These are phyloP conservation scores for Meandrusa payeni DNA, from an alignment of 2,888 invertebrate genomes.

Conservation along the genomic window DNA sequence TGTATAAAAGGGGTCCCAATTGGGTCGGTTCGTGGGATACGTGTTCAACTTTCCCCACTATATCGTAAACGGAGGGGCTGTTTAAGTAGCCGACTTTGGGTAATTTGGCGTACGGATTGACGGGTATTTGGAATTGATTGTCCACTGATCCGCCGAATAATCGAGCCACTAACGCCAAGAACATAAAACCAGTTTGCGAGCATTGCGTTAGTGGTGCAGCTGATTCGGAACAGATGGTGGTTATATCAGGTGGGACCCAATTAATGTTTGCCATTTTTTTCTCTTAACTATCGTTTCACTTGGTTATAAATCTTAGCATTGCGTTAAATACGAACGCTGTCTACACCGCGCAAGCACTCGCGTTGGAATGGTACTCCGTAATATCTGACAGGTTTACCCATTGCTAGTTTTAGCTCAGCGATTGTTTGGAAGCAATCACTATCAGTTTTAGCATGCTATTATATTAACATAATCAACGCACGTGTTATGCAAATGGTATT, in stretches of 20 bases:
- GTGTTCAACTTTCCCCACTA: background rate
- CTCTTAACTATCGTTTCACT: background rate
- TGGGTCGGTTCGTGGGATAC: too few relatives aligned
- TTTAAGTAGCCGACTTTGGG: too few relatives aligned
- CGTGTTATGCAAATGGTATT: too few relatives aligned
- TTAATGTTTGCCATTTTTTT: constrained; percentile 28
- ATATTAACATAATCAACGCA: constrained; percentile 6
- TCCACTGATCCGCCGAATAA: constrained; percentile 64
- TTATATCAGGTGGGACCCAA: constrained; percentile 81
- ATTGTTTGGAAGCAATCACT: constrained; percentile 12
- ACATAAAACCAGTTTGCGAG: constrained; percentile 78
- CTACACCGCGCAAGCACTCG: constrained; percentile 14
- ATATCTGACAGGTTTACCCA: constrained; percentile 2
- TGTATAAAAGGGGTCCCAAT: background rate
- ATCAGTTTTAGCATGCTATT: background rate
- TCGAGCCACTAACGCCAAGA: constrained; percentile 76
- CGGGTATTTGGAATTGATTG: background rate
- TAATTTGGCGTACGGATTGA: constrained; percentile 11
- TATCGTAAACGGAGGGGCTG: background rate
- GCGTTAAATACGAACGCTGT: background rate
- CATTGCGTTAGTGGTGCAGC: constrained; percentile 78
- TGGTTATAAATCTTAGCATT: background rate
- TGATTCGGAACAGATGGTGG: constrained; percentile 72
- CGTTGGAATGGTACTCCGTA: constrained; percentile 18
- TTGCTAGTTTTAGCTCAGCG: background rate